phyloP scores from a whole-genome alignment of 2,797 vertebrate genomes.

The Choloepus didactylus region DNA sequence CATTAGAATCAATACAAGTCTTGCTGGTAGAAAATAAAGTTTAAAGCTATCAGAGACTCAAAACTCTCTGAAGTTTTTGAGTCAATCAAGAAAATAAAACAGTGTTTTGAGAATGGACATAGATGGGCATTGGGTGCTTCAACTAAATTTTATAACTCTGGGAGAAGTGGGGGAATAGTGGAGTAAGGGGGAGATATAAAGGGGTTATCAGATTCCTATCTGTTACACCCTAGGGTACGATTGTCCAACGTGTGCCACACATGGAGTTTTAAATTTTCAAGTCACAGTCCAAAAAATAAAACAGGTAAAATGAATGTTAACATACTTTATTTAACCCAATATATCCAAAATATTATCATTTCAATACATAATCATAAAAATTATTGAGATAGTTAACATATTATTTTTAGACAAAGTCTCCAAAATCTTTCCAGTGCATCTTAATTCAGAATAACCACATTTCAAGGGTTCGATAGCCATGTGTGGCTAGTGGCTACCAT shows the following conservation, averaged over 20 bases:
- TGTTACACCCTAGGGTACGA: background rate
- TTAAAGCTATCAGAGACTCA: constrained; percentile 24
- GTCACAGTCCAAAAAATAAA: constrained; percentile 15
- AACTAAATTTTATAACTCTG: background rate
- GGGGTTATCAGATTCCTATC: background rate
- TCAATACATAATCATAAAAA: background rate
- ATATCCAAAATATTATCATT: background rate
- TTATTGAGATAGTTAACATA: background rate
- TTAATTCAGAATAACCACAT: background rate
- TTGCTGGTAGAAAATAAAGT: constrained; percentile 20
- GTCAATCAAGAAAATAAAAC: constrained; percentile 11
- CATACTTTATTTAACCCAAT: background rate
- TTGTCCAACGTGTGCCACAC: background rate
- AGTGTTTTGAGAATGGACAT: background rate
- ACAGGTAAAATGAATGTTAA: background rate
- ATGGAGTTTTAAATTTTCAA: constrained; percentile 7
- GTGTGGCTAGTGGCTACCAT: accelerated
- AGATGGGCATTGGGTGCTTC: background rate
- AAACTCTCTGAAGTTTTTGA: background rate
- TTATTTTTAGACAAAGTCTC: background rate
- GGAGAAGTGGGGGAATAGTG: background rate
- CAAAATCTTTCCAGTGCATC: background rate
- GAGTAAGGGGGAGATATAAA: background rate
- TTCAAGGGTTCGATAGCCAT: background rate
- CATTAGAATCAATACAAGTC: background rate